A percentile compares a stretch with the other conserved stretches of the same genome.
Evolutionary conservation across 2,888 invertebrate species (phyloP).

Genomic region (Flexamia atlantica): DNA sequence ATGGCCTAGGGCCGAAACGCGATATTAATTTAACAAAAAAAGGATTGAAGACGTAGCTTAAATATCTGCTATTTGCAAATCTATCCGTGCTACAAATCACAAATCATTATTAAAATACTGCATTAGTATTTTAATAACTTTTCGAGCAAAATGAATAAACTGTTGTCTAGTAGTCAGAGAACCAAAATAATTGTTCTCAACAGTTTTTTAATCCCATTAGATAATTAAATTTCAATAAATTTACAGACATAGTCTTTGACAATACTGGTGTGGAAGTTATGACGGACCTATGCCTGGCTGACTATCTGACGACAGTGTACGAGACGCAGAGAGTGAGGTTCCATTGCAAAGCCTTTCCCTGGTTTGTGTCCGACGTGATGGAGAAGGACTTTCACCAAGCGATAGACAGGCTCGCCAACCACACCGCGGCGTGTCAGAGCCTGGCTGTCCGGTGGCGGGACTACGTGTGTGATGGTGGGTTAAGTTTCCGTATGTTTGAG

Average conservation of each 20-base stretch:
- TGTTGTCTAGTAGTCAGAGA: too few species aligned
- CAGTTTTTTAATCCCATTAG: too few species aligned
- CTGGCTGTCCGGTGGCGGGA: slow-evolving; percentile 80
- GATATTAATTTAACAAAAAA: too few species aligned
- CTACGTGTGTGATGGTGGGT: slow-evolving; percentile 76
- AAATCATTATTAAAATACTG: too few species aligned
- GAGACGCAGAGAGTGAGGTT: slow-evolving; percentile 85
- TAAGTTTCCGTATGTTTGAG: too few species aligned
- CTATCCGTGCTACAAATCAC: too few species aligned
- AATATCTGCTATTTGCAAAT: too few species aligned
- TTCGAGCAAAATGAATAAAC: too few species aligned
- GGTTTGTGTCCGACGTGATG: slow-evolving; percentile 97
- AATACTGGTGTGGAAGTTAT: slow-evolving; percentile 97
- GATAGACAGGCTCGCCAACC: slow-evolving; percentile 73
- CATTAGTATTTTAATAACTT: too few species aligned
- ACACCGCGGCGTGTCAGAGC: slow-evolving; percentile 72
- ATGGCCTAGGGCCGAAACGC: too few species aligned
- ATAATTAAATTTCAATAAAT: neutral
- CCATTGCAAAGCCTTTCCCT: slow-evolving; percentile 93
- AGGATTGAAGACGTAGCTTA: too few species aligned
- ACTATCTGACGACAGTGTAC: slow-evolving; percentile 82
- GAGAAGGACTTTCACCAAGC: slow-evolving; percentile 86
- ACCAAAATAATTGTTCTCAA: too few species aligned
- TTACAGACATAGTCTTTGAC: slow-evolving; percentile 89
- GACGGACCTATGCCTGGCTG: slow-evolving; percentile 92